A percentile compares a stretch with the other conserved stretches of the same genome.
phyloP scores from a whole-genome alignment of 2,888 invertebrate species.

The Hirtodrosophila trivittata region DNA sequence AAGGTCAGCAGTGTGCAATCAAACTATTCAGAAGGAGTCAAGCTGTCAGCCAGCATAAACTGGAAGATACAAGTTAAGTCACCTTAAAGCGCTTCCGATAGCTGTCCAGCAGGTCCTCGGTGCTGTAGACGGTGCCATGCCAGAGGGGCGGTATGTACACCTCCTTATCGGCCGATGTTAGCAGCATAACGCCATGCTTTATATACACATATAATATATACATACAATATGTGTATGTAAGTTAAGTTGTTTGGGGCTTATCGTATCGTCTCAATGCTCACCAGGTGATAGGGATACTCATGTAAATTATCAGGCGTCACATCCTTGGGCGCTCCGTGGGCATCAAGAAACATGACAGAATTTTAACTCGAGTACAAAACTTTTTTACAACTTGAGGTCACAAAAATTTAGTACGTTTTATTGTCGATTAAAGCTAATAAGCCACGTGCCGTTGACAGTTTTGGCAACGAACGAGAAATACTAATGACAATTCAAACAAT shows the following conservation, averaged over 20 bases:
- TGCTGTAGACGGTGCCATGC: slow-evolving; percentile 62
- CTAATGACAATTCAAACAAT: no score
- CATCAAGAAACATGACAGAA: slow-evolving; percentile 53
- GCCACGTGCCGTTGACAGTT: background rate
- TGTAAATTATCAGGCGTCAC: slow-evolving; percentile 43
- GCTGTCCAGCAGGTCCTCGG: slow-evolving; percentile 37
- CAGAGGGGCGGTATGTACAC: slow-evolving; percentile 48
- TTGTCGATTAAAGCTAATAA: background rate
- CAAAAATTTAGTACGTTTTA: slow-evolving; percentile 12
- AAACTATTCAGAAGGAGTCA: no score
- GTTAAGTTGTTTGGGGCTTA: background rate
- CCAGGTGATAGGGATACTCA: slow-evolving; percentile 51
- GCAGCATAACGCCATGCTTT: slow-evolving; percentile 55
- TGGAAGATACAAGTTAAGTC: background rate
- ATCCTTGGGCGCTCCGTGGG: slow-evolving; percentile 41
- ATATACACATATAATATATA: background rate
- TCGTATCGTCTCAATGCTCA: slow-evolving; percentile 11
- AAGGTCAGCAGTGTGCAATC: slow-evolving; percentile 48
- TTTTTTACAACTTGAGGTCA: slow-evolving; percentile 6
- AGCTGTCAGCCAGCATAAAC: no score
- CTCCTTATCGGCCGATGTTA: slow-evolving; percentile 56
- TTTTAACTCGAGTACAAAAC: background rate
- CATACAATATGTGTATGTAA: background rate
- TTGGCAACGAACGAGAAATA: background rate
- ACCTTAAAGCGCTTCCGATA: slow-evolving; percentile 54